A percentile compares a stretch with the other conserved stretches of the same genome.
Conservation (phyloP, 2,888 invertebrate species). For the Helicoverpa assulta region DNA sequence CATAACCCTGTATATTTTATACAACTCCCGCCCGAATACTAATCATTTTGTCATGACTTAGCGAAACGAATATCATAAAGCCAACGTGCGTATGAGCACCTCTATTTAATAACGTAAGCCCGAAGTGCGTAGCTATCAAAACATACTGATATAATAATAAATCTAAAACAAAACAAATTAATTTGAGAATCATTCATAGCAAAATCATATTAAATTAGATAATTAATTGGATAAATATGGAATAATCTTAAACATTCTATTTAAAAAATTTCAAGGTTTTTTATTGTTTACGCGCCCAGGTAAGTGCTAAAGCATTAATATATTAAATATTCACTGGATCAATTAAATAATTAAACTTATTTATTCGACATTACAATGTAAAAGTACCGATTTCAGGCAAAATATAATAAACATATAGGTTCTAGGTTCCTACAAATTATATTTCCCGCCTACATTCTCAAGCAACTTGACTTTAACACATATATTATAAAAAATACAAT, state of each 20-base stretch:
- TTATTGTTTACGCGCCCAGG: slow-evolving; percentile 51
- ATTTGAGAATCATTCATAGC: slow-evolving; percentile 11
- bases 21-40: slow-evolving; percentile 55
- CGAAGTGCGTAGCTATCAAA: slow-evolving; percentile 30
- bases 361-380: slow-evolving; percentile 60
- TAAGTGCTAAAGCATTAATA: slow-evolving; percentile 72
- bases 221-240: background rate
- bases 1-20: slow-evolving; percentile 73
- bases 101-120: slow-evolving; percentile 52
- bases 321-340: slow-evolving; percentile 78
- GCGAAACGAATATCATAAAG: slow-evolving; percentile 64
- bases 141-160: slow-evolving; percentile 9
- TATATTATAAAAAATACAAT: slow-evolving; percentile 77
- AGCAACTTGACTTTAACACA: slow-evolving; percentile 75
- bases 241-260: background rate
- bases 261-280: slow-evolving; percentile 19
- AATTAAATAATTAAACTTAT: slow-evolving; percentile 68
- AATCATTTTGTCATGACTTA: slow-evolving; percentile 65
- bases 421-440: slow-evolving; percentile 59
- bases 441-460: slow-evolving; percentile 72
- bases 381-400: slow-evolving; percentile 72
- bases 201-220: slow-evolving; percentile 13
- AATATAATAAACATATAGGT: slow-evolving; percentile 61
- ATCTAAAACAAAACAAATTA: slow-evolving; percentile 14
- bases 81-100: slow-evolving; percentile 74